phyloP scores from a whole-genome alignment of 2,797 vertebrate species.

The Tapirus indicus region DNA sequence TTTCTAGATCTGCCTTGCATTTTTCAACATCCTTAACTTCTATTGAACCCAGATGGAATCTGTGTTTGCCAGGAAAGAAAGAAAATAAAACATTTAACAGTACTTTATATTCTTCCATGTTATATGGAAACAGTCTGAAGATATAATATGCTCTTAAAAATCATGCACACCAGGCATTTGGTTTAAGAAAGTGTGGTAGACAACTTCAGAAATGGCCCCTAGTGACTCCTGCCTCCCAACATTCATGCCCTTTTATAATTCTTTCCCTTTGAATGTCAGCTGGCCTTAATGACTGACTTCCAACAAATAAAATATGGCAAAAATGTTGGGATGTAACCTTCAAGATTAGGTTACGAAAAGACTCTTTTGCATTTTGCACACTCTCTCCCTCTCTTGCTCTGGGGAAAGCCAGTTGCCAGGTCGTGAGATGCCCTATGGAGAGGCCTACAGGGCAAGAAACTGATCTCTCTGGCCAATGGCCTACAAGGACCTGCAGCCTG shows the following conservation, averaged over 20 bases:
- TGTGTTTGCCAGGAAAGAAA: conserved; percentile 65
- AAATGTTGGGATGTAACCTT: background rate
- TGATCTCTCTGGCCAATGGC: background rate
- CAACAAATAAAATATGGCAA: conserved; percentile 15
- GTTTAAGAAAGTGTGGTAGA: background rate
- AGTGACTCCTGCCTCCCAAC: background rate
- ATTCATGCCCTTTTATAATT: background rate
- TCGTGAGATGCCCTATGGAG: background rate
- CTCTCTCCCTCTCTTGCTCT: background rate
- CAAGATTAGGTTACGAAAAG: conserved; percentile 24
- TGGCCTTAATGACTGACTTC: conserved; percentile 22
- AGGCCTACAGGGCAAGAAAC: background rate
- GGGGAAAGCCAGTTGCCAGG: background rate
- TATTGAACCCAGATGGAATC: conserved; percentile 77
- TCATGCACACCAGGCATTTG: background rate
- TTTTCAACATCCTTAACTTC: conserved; percentile 71
- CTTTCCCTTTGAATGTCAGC: background rate
- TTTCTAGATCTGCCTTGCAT: conserved; percentile 70
- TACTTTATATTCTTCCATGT: conserved; percentile 40
- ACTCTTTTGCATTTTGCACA: background rate
- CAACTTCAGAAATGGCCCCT: background rate
- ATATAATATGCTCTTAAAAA: background rate
- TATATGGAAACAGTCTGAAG: conserved; percentile 34
- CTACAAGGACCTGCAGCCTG: background rate
- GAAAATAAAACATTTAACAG: conserved; percentile 57